Percentiles rank a stretch among this genome's conserved stretches.
These are phyloP conservation scores for Sphaerodactylus townsendi DNA, from an alignment of 2,113 vertebrate species.

Conservation along the genomic window DNA sequence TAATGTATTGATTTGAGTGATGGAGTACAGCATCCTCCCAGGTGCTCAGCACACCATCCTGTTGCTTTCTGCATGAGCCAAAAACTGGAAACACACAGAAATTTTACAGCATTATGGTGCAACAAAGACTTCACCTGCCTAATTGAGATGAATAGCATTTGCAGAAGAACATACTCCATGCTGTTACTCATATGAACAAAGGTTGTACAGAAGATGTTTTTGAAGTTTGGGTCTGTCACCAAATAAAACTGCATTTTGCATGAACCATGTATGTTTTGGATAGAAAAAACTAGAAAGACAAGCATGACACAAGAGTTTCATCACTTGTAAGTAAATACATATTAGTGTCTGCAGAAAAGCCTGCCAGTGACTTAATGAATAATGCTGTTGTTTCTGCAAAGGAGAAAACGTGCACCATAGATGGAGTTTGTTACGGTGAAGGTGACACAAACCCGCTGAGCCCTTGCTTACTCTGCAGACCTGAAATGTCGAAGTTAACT, in stretches of 20 bases:
- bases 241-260: neutral
- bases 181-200: neutral
- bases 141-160: neutral
- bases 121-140: neutral
- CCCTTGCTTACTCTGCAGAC: constrained; percentile 83
- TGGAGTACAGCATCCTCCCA: neutral
- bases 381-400: constrained; percentile 54
- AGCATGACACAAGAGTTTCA: neutral
- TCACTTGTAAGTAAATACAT: neutral
- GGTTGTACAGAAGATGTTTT: neutral
- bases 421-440: constrained; percentile 83
- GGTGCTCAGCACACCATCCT: neutral
- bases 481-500: constrained; percentile 79
- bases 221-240: neutral
- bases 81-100: neutral
- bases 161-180: neutral
- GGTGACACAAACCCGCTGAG: constrained; percentile 79
- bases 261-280: neutral
- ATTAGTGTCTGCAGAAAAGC: neutral
- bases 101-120: neutral
- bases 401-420: constrained; percentile 88
- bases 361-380: neutral
- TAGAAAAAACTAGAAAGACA: neutral
- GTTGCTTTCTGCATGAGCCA: neutral
- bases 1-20: neutral